Evolutionary conservation across 2,797 vertebrate species (phyloP).

Genomic region (Cyclopterus lumpus): DNA sequence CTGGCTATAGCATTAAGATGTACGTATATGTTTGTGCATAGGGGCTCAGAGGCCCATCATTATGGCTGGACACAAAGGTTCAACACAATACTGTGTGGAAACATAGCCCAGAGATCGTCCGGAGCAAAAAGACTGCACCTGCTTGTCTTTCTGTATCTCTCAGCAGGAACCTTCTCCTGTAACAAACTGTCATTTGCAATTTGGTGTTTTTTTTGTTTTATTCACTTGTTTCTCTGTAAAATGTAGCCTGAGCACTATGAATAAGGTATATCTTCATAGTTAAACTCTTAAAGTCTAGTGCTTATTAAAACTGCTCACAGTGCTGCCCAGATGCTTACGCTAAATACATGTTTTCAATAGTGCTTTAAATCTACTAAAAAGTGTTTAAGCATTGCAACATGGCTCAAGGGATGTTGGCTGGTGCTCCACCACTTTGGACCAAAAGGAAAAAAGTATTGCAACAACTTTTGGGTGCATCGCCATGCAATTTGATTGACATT

Average conservation of each 20-base stretch:
- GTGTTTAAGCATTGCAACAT: too few relatives aligned
- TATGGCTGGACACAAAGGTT: conserved; percentile 73
- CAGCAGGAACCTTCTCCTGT: conserved; percentile 8
- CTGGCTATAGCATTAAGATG: conserved; percentile 31
- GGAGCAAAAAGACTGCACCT: conserved; percentile 62
- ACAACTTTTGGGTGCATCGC: neutral
- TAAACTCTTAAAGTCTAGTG: neutral
- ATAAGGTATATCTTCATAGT: neutral
- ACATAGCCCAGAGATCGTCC: conserved; percentile 21
- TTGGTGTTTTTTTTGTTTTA: neutral
- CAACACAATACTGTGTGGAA: conserved; percentile 47
- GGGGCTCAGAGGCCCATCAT: conserved; percentile 58
- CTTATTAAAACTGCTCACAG: neutral
- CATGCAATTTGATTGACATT: neutral
- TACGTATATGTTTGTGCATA: conserved; percentile 46
- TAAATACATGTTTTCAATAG: neutral
- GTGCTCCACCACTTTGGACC: neutral
- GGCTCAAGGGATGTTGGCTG: neutral
- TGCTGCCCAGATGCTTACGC: neutral
- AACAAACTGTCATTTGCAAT: neutral
- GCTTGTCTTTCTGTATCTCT: conserved; percentile 40
- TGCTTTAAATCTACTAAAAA: neutral
- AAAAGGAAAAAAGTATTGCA: neutral
- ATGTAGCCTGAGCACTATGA: neutral
- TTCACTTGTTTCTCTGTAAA: neutral